phyloP scores from a whole-genome alignment of 1,140 invertebrate genomes.

The Sitophilus oryzae region DNA sequence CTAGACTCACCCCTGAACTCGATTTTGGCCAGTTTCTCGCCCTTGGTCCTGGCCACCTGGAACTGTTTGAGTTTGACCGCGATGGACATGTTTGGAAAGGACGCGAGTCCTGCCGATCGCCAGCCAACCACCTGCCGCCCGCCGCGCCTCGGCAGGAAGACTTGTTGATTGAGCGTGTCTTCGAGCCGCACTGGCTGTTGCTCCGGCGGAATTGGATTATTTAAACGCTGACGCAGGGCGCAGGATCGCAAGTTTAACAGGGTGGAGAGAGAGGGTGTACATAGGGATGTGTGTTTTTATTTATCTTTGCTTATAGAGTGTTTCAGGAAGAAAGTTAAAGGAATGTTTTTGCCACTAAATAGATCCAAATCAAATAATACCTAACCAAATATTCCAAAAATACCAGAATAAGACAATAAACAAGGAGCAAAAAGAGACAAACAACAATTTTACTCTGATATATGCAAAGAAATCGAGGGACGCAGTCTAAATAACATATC shows the following conservation, averaged over 20 bases:
- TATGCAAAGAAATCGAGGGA: no score
- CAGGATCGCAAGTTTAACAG: not conserved
- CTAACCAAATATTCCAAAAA: no score
- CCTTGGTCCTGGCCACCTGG: conserved; percentile 56
- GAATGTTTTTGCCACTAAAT: no score
- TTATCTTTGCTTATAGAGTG: no score
- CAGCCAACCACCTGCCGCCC: not conserved
- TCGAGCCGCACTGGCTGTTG: conserved; percentile 12
- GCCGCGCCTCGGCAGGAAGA: conserved; percentile 12
- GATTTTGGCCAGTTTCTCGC: conserved; percentile 56
- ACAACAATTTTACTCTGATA: no score
- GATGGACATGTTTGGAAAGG: conserved; percentile 50
- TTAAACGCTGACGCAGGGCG: not conserved
- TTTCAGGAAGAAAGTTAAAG: no score
- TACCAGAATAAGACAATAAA: no score
- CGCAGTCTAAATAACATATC: no score
- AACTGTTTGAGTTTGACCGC: conserved; percentile 57
- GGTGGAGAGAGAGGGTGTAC: not conserved
- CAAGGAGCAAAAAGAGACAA: no score
- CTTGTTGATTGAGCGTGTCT: conserved; percentile 24
- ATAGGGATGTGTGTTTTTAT: no score
- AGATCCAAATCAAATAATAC: no score
- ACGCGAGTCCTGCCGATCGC: not conserved
- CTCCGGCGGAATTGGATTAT: conserved; percentile 3
- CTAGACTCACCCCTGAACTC: conserved; percentile 59